A percentile compares a stretch with the other conserved stretches of the same genome.
These are phyloP conservation scores for Gymnarchus niloticus DNA, from an alignment of 2,113 vertebrate species.

Conservation along the genomic window DNA sequence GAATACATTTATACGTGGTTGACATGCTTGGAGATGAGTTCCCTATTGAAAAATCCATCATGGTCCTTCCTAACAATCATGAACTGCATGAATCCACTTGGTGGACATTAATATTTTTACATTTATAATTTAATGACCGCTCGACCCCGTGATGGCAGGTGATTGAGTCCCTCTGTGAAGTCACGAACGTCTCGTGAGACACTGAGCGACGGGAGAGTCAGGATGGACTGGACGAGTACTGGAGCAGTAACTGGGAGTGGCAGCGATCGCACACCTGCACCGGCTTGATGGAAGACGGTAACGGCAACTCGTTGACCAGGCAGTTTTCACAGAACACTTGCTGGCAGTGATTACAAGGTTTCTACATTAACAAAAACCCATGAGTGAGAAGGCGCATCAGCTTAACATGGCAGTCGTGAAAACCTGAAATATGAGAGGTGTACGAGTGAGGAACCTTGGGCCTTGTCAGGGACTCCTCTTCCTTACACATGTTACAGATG, in stretches of 20 bases:
- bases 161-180: slow-evolving; percentile 20
- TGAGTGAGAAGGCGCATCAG: background rate
- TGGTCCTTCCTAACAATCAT: background rate
- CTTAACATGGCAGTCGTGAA: background rate
- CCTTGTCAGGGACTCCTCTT: slow-evolving; percentile 57
- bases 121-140: slow-evolving; percentile 15
- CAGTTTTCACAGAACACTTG: slow-evolving; percentile 76
- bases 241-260: slow-evolving; percentile 68
- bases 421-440: background rate
- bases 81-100: slow-evolving; percentile 41
- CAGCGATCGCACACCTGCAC: slow-evolving; percentile 74
- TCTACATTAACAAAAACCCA: slow-evolving; percentile 54
- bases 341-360: slow-evolving; percentile 75
- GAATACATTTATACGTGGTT: background rate
- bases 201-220: slow-evolving; percentile 44
- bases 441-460: slow-evolving; percentile 62
- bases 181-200: background rate
- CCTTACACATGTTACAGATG: slow-evolving; percentile 71
- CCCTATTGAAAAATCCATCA: background rate
- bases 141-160: slow-evolving; percentile 13
- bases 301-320: slow-evolving; percentile 71
- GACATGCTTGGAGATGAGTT: background rate
- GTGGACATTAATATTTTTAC: slow-evolving; percentile 42
- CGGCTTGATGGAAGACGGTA: slow-evolving; percentile 83
- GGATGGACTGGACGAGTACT: slow-evolving; percentile 72